Percentiles rank a stretch among this genome's conserved stretches.
Conservation (phyloP, 2,113 vertebrate species). For the Thalassarche chlororhynchos region DNA sequence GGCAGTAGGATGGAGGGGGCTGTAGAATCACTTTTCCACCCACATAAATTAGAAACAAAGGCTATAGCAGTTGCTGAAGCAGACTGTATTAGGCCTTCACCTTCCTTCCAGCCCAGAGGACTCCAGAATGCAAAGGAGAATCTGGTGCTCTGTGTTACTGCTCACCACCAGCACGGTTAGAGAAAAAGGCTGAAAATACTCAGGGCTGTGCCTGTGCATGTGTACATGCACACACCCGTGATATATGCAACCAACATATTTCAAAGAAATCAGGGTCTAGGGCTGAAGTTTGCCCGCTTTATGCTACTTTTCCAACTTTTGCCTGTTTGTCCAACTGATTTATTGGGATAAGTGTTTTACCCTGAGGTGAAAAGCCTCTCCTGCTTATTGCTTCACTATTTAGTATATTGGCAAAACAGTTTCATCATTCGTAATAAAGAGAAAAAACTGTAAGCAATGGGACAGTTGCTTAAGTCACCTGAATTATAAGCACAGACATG, state of each 20-base stretch:
- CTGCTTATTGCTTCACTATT: background rate
- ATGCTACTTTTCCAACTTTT: background rate
- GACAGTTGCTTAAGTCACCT: background rate
- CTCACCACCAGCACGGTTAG: accelerated
- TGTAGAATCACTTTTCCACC: background rate
- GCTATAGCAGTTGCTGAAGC: background rate
- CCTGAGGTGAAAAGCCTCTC: background rate
- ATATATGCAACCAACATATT: background rate
- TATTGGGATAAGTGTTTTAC: background rate
- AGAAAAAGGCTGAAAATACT: background rate
- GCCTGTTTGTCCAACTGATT: background rate
- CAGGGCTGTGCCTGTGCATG: background rate
- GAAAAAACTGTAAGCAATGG: background rate
- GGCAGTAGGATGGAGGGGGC: background rate
- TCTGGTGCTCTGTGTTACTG: background rate
- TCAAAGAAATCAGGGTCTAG: background rate
- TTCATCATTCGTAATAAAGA: background rate
- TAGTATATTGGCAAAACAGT: background rate
- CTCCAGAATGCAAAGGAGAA: background rate
- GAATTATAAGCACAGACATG: background rate
- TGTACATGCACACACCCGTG: accelerated
- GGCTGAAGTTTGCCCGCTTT: background rate
- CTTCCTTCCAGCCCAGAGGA: background rate
- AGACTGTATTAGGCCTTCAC: background rate
- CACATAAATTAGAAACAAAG: background rate